Evolutionary conservation across 2,797 vertebrate genomes (phyloP), one percentile per base, ranked within the genome.

Genomic region (Onychomys arenicola): DNA sequence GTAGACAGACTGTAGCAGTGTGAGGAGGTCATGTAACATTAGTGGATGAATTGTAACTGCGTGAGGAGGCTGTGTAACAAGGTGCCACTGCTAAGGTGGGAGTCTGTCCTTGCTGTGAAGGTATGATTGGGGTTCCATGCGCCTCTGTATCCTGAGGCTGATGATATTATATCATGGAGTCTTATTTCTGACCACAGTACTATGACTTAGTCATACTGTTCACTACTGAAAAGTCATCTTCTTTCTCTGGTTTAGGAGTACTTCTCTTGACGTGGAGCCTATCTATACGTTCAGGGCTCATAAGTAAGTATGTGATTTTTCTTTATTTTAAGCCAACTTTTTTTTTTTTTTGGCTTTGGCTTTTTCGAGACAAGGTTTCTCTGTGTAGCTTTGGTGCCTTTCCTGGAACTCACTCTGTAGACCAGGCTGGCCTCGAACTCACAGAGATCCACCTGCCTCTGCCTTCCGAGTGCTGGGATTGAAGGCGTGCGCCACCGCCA

Each of bases 261-360:
- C 99, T 3, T 99, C 99, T 96, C 99, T 99, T 97, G 99, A 99
- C 85, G 99, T 99, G 97, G 99, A 99, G 96, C 99, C 99, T 1
- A 99, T 99, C 98, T 99, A 99, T 98, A 99, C 99, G 1, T 99
- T 99, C 98, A 99, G 99, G 97, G 99, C 99, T 94, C 99, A 99
- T 98, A 99, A 98, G 99, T 99, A 98, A 98, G 99, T 98, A 92
- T 96, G 85, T 93, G 21, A 29, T 63, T 83, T 95, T 57, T 80
- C 23, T 91, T 89, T 96, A 34, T 93, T 91, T 90, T 91, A 96
- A 80, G 46, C 88, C 37, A 97, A 34, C 5, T 91, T 91, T 34
- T 57, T n/a, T 32, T 34, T 8, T 16, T 69, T n/a, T 69, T n/a
- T 6, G n/a, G n/a, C n/a, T n/a, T n/a, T 19, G n/a, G 34, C 6